Conservation (phyloP, 2,888 invertebrate species). For the Epinotia bilunana region DNA sequence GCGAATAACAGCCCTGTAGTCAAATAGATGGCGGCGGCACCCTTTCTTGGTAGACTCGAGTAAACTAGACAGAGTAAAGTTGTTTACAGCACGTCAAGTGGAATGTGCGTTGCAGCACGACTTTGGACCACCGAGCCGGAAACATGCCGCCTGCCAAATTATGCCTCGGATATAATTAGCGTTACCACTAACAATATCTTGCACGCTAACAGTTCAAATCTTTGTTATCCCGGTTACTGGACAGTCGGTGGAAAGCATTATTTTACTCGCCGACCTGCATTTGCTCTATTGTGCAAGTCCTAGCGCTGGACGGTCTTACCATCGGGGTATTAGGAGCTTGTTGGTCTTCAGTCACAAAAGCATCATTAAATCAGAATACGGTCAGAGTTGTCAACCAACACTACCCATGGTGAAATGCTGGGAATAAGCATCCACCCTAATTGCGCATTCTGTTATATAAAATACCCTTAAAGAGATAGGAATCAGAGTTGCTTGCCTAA, state of each 20-base stretch:
- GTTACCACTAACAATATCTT: constrained; percentile 14
- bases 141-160: constrained; percentile 39
- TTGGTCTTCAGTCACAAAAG: too few species aligned
- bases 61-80: background rate
- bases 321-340: too few species aligned
- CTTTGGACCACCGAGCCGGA: constrained; percentile 30
- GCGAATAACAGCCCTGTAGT: background rate
- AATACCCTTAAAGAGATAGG: too few species aligned
- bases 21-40: background rate
- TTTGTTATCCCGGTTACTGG: background rate
- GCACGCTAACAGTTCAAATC: constrained; percentile 1
- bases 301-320: too few species aligned
- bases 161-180: constrained; percentile 36
- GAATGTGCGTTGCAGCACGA: constrained; percentile 26
- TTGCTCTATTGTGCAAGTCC: too few species aligned
- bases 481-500: too few species aligned
- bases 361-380: too few species aligned
- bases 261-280: background rate
- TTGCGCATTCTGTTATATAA: too few species aligned
- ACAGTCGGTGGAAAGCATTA: background rate
- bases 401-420: too few species aligned
- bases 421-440: too few species aligned
- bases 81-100: constrained; percentile 35
- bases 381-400: too few species aligned
- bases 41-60: background rate